Percentiles rank a stretch among this genome's conserved stretches.
Evolutionary conservation across 2,113 vertebrate species (phyloP).

Genomic region (Lipophrys pholis): DNA sequence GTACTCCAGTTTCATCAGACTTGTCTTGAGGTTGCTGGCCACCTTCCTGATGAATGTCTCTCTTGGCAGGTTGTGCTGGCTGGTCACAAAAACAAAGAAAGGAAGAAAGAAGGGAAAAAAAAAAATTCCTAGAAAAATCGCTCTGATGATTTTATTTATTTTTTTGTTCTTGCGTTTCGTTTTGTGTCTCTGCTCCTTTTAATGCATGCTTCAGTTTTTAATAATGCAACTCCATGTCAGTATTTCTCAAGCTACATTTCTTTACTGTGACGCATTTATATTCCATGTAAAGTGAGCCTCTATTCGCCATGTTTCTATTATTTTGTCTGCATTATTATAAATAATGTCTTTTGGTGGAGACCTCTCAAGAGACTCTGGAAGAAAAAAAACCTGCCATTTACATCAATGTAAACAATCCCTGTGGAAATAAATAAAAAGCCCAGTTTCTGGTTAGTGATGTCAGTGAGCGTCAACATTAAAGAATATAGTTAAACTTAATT

Average conservation of each 20-base stretch:
- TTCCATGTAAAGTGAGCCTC: no score
- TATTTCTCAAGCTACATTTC: not conserved
- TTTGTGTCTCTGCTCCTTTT: not conserved
- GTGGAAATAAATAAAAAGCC: no score
- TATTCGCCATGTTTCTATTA: no score
- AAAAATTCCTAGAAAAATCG: not conserved
- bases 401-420: no score
- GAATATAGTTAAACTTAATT: no score
- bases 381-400: no score
- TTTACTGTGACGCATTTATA: not conserved
- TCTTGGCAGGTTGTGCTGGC: slow-evolving; percentile 14
- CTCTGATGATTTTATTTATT: slow-evolving; percentile 1
- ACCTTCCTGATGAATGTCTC: slow-evolving; percentile 15
- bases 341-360: no score
- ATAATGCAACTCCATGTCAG: no score
- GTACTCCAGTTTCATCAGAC: slow-evolving; percentile 3
- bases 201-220: not conserved
- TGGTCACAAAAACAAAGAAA: not conserved
- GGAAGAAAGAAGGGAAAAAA: not conserved
- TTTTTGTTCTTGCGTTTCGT: not conserved
- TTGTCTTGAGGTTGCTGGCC: slow-evolving; percentile 16
- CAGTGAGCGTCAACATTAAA: no score
- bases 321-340: no score
- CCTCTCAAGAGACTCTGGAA: no score
- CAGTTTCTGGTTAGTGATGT: no score